Evolutionary conservation across 2,113 vertebrate species (phyloP).

Genomic region (Takifugu bimaculatus): DNA sequence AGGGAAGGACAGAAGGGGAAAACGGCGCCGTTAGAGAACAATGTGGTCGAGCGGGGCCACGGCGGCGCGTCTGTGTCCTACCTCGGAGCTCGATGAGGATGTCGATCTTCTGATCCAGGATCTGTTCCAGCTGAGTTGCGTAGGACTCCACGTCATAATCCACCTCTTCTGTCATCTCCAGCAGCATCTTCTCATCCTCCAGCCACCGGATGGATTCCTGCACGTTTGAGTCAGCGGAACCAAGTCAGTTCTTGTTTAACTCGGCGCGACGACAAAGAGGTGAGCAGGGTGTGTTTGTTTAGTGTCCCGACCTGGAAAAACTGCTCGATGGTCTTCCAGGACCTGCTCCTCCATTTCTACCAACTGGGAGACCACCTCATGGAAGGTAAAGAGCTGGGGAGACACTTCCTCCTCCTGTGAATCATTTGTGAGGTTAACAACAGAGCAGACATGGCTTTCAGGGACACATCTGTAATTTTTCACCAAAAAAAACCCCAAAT

Average conservation of each 20-base stretch:
- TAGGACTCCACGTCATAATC: conserved; percentile 97
- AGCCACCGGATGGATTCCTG: conserved; percentile 97
- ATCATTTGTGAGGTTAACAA: not conserved
- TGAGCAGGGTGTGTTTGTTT: not conserved
- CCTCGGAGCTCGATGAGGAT: conserved; percentile 93
- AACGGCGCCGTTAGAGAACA: not conserved
- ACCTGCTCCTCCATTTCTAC: conserved; percentile 99
- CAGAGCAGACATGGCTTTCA: not conserved
- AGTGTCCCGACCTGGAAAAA: conserved; percentile 88
- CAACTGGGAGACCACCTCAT: conserved; percentile 96
- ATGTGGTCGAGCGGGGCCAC: not conserved
- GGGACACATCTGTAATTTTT: too few species aligned
- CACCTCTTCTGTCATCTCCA: conserved; percentile 98
- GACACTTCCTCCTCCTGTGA: conserved; percentile 98
- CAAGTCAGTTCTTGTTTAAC: too few species aligned
- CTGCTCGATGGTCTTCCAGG: conserved; percentile 91
- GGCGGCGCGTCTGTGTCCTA: conserved; percentile 41
- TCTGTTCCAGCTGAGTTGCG: conserved; percentile 93
- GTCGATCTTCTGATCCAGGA: conserved; percentile 96
- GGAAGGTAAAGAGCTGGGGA: conserved; percentile 94
- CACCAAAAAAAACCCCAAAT: too few species aligned
- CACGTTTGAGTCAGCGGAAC: too few species aligned
- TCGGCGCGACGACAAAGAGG: not conserved
- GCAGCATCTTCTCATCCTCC: conserved; percentile 92
- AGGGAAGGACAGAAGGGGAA: not conserved